Percentiles rank a stretch among this genome's conserved stretches.
These are phyloP conservation scores for Hydrolagus affinis DNA, from an alignment of 2,113 vertebrate genomes.

Conservation along the genomic window DNA sequence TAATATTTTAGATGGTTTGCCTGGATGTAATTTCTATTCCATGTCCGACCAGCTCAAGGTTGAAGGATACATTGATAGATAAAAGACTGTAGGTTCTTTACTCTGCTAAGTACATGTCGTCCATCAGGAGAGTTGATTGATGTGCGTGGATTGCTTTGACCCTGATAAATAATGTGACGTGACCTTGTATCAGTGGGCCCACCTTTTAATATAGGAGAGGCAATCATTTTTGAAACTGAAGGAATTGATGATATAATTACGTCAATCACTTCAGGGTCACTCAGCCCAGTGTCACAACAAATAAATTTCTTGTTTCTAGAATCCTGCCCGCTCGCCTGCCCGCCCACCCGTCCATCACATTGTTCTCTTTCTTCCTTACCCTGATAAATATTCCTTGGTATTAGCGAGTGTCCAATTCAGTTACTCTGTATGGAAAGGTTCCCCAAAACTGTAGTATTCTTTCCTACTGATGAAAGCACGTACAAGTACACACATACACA, in stretches of 20 bases:
- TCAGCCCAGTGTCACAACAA: neutral
- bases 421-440: neutral
- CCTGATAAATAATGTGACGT: conserved; percentile 18
- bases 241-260: conserved; percentile 24
- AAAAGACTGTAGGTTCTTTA: neutral
- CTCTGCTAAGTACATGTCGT: neutral
- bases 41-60: conserved; percentile 3
- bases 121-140: neutral
- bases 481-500: neutral
- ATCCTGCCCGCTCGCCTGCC: too few relatives aligned
- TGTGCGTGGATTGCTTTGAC: conserved; percentile 2
- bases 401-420: neutral
- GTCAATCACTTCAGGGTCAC: conserved; percentile 20
- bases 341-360: neutral
- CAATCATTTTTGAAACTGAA: conserved; percentile 29
- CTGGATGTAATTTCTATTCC: neutral
- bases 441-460: neutral
- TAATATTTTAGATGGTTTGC: neutral
- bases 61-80: conserved; percentile 20
- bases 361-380: too few relatives aligned
- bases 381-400: too few relatives aligned
- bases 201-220: conserved; percentile 18
- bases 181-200: neutral
- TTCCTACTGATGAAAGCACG: neutral
- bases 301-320: conserved; percentile 3